Evolutionary conservation across 2,113 vertebrate species (phyloP).

Genomic region (Gobio gobio): DNA sequence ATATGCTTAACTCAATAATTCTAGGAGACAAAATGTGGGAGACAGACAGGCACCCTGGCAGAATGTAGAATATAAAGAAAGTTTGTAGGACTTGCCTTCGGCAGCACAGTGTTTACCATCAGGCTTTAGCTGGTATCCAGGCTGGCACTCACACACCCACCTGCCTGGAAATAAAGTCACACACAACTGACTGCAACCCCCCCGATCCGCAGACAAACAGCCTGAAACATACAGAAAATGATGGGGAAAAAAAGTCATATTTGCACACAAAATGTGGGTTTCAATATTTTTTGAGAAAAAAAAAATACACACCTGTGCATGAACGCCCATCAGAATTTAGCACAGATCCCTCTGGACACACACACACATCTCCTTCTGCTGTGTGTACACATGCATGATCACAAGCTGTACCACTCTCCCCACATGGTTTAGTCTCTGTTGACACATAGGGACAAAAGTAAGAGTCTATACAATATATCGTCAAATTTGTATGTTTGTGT

Average conservation of each 20-base stretch:
- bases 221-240: conserved; percentile 72
- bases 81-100: conserved; percentile 73
- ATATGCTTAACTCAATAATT: conserved; percentile 7
- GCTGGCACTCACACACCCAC: conserved; percentile 87
- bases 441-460: not conserved
- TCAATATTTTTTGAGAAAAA: not conserved
- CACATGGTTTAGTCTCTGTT: conserved; percentile 82
- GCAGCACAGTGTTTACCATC: conserved; percentile 83
- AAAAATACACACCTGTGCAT: conserved; percentile 80
- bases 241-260: not conserved
- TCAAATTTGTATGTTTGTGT: too few relatives aligned
- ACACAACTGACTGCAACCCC: conserved; percentile 91
- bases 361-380: conserved; percentile 78
- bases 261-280: not conserved
- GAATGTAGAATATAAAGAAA: not conserved
- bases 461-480: not conserved
- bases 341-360: conserved; percentile 86
- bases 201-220: conserved; percentile 86
- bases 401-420: conserved; percentile 74
- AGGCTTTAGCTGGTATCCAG: conserved; percentile 84
- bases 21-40: not conserved
- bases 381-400: conserved; percentile 83
- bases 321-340: conserved; percentile 80
- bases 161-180: conserved; percentile 70
- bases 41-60: conserved; percentile 4